These are phyloP conservation scores for Pentalonia nigronervosa DNA, from an alignment of 1,140 invertebrate genomes.

Conservation along the genomic window DNA sequence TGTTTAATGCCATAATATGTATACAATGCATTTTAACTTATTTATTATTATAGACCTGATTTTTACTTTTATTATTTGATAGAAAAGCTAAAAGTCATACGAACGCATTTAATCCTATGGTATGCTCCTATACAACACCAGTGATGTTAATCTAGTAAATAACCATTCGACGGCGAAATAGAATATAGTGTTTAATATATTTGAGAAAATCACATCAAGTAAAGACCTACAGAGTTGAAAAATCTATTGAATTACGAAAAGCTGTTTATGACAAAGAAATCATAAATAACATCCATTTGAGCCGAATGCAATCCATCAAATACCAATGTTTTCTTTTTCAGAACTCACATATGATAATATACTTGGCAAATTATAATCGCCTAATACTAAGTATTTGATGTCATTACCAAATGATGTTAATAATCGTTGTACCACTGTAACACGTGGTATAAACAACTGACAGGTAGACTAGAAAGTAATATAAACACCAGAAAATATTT, in stretches of 20 bases:
- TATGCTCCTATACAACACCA: not conserved
- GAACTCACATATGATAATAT: not conserved
- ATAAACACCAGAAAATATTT: not conserved
- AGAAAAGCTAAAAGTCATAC: not conserved
- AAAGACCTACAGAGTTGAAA: conserved; percentile 20
- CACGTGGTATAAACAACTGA: not conserved
- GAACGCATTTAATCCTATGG: not conserved
- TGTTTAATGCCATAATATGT: not conserved
- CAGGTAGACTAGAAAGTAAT: not conserved
- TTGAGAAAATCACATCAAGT: not conserved
- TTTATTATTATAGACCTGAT: not conserved
- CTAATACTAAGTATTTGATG: not conserved
- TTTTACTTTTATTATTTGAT: not conserved
- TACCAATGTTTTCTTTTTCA: not conserved
- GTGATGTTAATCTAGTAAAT: not conserved
- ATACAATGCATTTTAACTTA: not conserved
- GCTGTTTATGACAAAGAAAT: not conserved
- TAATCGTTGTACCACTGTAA: not conserved
- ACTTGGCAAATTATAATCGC: not conserved
- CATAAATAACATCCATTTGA: conserved; percentile 25
- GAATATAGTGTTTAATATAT: not conserved
- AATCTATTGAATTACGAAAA: conserved; percentile 32
- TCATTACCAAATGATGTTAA: too few species aligned
- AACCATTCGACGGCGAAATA: not conserved
- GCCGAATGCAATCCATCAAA: conserved; percentile 33